These are phyloP conservation scores for Mythimna ferrago DNA, from an alignment of 2,888 invertebrate species.

Conservation along the genomic window DNA sequence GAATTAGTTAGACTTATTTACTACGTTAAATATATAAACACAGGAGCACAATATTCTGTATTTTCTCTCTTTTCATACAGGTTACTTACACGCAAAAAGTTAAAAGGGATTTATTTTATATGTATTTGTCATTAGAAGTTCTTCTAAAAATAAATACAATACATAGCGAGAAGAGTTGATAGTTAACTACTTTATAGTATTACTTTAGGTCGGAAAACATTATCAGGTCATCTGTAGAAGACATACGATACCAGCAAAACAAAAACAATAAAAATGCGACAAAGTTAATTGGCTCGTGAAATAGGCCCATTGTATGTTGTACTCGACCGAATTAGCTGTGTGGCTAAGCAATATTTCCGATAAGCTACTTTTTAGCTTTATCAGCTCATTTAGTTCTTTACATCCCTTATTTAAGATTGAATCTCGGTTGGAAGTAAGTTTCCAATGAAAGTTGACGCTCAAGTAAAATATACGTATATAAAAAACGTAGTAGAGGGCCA, in stretches of 20 bases:
- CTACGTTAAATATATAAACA: too few relatives aligned
- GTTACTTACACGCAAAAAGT: too few relatives aligned
- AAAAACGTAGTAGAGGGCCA: conserved; percentile 84
- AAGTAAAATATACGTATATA: conserved; percentile 82
- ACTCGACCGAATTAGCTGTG: conserved; percentile 84
- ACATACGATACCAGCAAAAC: conserved; percentile 57
- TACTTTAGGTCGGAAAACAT: conserved; percentile 5
- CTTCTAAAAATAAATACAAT: too few relatives aligned
- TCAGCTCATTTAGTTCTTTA: conserved; percentile 72
- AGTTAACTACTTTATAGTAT: neutral
- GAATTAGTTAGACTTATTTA: too few relatives aligned
- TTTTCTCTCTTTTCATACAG: neutral
- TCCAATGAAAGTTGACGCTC: conserved; percentile 81
- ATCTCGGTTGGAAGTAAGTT: conserved; percentile 73
- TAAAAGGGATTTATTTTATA: too few relatives aligned
- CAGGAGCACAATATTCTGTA: neutral
- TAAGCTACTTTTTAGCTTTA: conserved; percentile 75
- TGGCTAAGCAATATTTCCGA: conserved; percentile 81
- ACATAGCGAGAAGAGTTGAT: neutral
- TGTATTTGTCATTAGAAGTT: neutral
- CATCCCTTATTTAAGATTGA: conserved; percentile 76
- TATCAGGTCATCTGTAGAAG: conserved; percentile 46
- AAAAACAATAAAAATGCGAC: conserved; percentile 74
- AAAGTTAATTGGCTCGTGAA: conserved; percentile 87
- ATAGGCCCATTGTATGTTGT: conserved; percentile 86